Evolutionary conservation across 2,888 invertebrate species (phyloP).

Genomic region (Salpingus planirostris): DNA sequence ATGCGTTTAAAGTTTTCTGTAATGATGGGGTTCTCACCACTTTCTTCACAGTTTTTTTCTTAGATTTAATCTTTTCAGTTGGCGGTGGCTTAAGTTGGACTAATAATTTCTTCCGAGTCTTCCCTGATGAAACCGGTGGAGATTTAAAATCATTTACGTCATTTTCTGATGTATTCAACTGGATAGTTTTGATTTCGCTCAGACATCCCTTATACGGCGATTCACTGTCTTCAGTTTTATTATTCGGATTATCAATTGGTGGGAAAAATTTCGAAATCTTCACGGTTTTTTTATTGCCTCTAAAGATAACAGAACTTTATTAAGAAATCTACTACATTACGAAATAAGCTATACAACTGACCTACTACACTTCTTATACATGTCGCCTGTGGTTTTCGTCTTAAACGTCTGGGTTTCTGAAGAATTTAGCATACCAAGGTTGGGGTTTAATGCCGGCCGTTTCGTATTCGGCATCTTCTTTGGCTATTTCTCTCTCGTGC

Average conservation of each 20-base stretch:
- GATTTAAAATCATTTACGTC: constrained; percentile 33
- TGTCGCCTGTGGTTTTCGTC: no score
- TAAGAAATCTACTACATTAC: constrained; percentile 6
- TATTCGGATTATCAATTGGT: no score
- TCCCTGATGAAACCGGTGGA: no score
- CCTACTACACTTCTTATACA: constrained; percentile 17
- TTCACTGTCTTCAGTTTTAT: constrained; percentile 5
- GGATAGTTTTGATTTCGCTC: constrained; percentile 16
- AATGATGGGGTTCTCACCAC: no score
- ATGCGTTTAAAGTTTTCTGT: background rate
- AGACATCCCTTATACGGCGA: constrained; percentile 27
- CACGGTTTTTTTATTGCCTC: no score
- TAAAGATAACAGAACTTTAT: no score
- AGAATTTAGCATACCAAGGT: constrained; percentile 22
- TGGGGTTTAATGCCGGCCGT: constrained; percentile 20
- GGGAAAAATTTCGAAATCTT: no score
- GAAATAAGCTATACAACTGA: constrained; percentile 16
- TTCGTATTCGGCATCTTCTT: constrained; percentile 23
- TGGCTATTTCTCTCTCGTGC: constrained; percentile 18
- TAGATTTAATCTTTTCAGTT: constrained; percentile 23
- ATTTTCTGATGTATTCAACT: constrained; percentile 15
- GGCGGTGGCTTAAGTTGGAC: background rate
- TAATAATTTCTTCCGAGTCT: no score
- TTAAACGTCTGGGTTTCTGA: constrained; percentile 22
- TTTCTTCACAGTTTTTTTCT: constrained; percentile 42